phyloP scores from a whole-genome alignment of 2,113 vertebrate genomes.

The Microtus montanus region DNA sequence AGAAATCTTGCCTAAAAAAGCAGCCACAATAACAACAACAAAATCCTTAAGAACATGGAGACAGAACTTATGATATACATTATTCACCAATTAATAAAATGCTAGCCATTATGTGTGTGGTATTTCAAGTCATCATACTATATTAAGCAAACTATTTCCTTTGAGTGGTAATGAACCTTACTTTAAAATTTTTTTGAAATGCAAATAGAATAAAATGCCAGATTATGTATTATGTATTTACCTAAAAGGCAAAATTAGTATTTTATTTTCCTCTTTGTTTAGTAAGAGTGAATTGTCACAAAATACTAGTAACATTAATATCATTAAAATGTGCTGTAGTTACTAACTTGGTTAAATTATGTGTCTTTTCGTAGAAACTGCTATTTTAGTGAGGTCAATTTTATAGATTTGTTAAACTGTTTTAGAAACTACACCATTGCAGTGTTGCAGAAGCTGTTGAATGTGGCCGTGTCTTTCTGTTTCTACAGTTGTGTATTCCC shows the following conservation, averaged over 20 bases:
- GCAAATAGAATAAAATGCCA: not conserved
- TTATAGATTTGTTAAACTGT: not conserved
- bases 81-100: not conserved
- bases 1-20: not conserved
- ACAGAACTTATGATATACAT: not conserved
- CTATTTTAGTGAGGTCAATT: not conserved
- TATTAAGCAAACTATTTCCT: not conserved
- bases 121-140: not conserved
- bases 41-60: not conserved
- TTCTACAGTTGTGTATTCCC: not conserved
- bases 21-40: not conserved
- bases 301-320: slow-evolving; percentile 39
- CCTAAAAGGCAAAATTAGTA: not conserved
- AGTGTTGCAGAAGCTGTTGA: not conserved
- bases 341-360: not conserved
- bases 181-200: slow-evolving; percentile 12
- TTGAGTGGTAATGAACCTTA: not conserved
- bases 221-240: not conserved
- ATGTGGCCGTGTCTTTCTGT: not conserved
- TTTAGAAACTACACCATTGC: not conserved
- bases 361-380: not conserved
- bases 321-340: not conserved
- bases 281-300: not conserved
- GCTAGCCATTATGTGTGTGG: not conserved
- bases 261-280: not conserved